Percentiles rank a stretch among this genome's conserved stretches.
These are phyloP conservation scores for Corythoichthys haematopterus DNA, from an alignment of 2,113 vertebrate species.

Conservation along the genomic window DNA sequence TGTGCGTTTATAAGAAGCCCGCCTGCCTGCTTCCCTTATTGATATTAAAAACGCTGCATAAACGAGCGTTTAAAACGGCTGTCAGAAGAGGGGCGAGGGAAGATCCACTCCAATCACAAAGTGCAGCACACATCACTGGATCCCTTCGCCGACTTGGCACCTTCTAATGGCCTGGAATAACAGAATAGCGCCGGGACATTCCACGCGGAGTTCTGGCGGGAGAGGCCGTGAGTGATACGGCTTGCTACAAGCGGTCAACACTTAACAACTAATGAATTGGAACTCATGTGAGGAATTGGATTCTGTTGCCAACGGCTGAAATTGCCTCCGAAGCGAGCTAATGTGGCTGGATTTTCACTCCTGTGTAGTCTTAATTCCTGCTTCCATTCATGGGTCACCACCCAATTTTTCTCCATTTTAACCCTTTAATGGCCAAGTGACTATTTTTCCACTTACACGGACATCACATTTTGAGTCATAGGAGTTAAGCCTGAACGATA, in stretches of 20 bases:
- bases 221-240: conserved; percentile 58
- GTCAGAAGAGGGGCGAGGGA: conserved; percentile 62
- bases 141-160: conserved; percentile 63
- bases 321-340: neutral
- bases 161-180: conserved; percentile 71
- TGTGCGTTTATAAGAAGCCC: conserved; percentile 60
- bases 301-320: conserved; percentile 17
- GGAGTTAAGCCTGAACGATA: too few species aligned
- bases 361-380: too few species aligned
- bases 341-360: too few species aligned
- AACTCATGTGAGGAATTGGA: conserved; percentile 60
- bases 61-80: conserved; percentile 72
- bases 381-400: too few species aligned
- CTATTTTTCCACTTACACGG: too few species aligned
- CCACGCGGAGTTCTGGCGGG: conserved; percentile 42
- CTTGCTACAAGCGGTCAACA: conserved; percentile 71
- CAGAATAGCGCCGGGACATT: conserved; percentile 59
- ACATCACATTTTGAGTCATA: too few species aligned
- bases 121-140: conserved; percentile 68
- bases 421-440: too few species aligned
- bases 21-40: conserved; percentile 82
- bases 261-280: conserved; percentile 71
- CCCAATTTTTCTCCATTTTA: too few species aligned
- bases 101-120: conserved; percentile 69
- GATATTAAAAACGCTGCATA: conserved; percentile 90